phyloP scores from a whole-genome alignment of 1,140 invertebrate species.

The Drosophila pachea region DNA sequence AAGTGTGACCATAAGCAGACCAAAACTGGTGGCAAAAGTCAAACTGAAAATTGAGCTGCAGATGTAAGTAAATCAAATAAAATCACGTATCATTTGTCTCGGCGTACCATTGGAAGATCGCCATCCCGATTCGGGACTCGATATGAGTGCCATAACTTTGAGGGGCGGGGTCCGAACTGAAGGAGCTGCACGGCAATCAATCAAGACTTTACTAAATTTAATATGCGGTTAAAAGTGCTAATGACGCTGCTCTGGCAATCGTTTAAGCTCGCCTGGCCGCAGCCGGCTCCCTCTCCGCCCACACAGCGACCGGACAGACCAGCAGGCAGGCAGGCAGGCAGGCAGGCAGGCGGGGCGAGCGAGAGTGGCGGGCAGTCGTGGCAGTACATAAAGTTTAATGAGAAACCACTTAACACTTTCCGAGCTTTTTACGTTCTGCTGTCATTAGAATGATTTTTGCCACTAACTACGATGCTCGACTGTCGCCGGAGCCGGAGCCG shows the following conservation, averaged over 20 bases:
- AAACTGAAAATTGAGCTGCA: conserved; percentile 77
- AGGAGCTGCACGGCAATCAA: conserved; percentile 62
- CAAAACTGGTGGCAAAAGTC: conserved; percentile 60
- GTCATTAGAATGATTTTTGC: conserved; percentile 78
- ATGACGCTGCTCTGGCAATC: conserved; percentile 71
- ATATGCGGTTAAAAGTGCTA: conserved; percentile 78
- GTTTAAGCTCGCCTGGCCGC: conserved; percentile 49
- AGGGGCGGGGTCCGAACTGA: conserved; percentile 25
- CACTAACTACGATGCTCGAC: conserved; percentile 65
- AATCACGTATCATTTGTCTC: conserved; percentile 78
- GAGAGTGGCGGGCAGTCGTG: conserved; percentile 9
- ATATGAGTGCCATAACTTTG: conserved; percentile 32
- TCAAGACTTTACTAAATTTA: conserved; percentile 73
- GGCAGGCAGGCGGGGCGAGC: conserved; percentile 2
- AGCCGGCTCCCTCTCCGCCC: conserved; percentile 33
- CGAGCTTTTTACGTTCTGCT: conserved; percentile 75
- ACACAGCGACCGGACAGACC: conserved; percentile 31
- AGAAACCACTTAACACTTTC: conserved; percentile 78
- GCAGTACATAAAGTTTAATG: conserved; percentile 78
- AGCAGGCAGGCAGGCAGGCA: conserved; percentile 3
- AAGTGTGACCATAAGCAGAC: conserved; percentile 58
- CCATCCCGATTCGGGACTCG: conserved; percentile 34
- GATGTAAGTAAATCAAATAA: conserved; percentile 79
- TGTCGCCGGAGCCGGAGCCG: conserved; percentile 12
- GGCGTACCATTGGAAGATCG: conserved; percentile 71